A percentile compares a stretch with the other conserved stretches of the same genome.
These are phyloP conservation scores for Nothoprocta pentlandii DNA, from an alignment of 2,113 vertebrate species.

Conservation along the genomic window DNA sequence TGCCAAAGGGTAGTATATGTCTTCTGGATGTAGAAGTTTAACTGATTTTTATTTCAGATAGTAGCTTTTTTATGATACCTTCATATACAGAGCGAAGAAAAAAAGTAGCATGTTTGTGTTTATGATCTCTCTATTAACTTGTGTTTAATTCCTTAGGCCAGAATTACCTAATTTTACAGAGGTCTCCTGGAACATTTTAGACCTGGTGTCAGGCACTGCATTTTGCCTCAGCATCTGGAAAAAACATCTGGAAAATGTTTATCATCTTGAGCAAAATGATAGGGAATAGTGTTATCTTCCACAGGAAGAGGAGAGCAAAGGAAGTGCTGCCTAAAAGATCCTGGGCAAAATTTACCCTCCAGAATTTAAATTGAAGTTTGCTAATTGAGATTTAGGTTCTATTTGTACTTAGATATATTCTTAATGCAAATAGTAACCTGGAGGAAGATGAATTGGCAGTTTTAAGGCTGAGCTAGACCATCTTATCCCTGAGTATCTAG, in stretches of 20 bases:
- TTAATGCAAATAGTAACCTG: not conserved
- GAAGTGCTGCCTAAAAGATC: not conserved
- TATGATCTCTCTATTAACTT: not conserved
- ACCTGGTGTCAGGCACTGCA: not conserved
- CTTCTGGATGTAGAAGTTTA: not conserved
- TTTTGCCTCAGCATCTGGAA: not conserved
- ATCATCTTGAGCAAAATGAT: not conserved
- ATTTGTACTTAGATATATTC: not conserved
- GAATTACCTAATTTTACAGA: not conserved
- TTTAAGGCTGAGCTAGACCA: no score
- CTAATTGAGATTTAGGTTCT: not conserved
- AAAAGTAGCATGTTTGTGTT: not conserved
- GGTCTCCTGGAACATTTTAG: not conserved
- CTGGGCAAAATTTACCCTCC: no score
- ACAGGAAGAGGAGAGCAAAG: not conserved
- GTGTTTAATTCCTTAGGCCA: not conserved
- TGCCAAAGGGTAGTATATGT: no score
- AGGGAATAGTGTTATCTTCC: not conserved
- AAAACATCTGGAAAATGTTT: not conserved
- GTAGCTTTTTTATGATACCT: not conserved
- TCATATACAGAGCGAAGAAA: not conserved
- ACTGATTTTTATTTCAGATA: not conserved
- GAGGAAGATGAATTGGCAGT: not conserved
- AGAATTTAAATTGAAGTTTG: not conserved
- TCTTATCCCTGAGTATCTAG: no score